Evolutionary conservation across 2,113 vertebrate genomes (phyloP), one percentile per base, ranked within the genome.

Genomic region (Ifrita kowaldi): DNA sequence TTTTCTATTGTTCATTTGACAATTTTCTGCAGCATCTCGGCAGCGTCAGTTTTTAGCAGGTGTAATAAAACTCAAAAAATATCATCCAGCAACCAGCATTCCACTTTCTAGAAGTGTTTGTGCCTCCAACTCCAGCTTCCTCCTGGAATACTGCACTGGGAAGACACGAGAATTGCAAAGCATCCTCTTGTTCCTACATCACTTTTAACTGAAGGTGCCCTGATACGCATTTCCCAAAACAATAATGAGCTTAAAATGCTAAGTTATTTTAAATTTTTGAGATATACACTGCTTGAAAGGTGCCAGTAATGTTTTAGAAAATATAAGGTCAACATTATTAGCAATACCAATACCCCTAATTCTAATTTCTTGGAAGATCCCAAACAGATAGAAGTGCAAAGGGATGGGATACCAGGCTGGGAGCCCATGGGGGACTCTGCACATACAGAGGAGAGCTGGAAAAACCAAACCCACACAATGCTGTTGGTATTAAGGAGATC

Each of bases 1-100:
- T 73, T 69, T 83, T 23, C 96, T 69, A 57, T 90, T 94, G 83
- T 86, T 88, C 90, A 55, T 22, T 6, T 22, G 86, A 92, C 46
- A 76, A 42, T 77, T 70, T 69, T 56, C 83, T 27, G 71, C 79
- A 77, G 85, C 85, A 46, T 77, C 92, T 74, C 50, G 86, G 94
- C 75, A 73, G 41, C 0, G 6, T 23, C 39, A 2, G 64, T 21
- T 88, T 81, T 80, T 21, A 86, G 59, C 94, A 95, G 94, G 95
- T 95, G 86, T 35, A 55, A 74, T 30, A 55, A 82, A 84, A 59
- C 39, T 23, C 59, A 4, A 70, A 68, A 41, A 80, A 47, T 10
- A 55, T 2, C 73, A 69, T 12, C 63, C 33, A 64, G 70, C 56
- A 19, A 26, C 7, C 47, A 30, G 74, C 37, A 14, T 10, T 60